Conservation (phyloP, 1,140 invertebrate species). For the Lordiphosa stackelbergi region DNA sequence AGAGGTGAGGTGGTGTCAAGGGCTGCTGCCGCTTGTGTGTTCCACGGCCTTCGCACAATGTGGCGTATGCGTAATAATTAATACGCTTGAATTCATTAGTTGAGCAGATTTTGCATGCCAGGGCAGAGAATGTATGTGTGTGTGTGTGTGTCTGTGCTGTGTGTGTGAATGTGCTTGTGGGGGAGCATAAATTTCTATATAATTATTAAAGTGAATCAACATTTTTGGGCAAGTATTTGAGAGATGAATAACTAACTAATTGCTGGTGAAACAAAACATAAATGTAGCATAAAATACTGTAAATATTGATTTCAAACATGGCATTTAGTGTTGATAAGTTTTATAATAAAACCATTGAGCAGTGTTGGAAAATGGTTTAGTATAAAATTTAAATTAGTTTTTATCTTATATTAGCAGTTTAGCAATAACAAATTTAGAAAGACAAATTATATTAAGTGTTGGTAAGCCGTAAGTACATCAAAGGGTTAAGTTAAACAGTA, state of each 20-base stretch:
- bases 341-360: too few relatives aligned
- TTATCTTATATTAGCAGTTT: too few relatives aligned
- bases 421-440: too few relatives aligned
- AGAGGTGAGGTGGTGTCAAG: constrained; percentile 9
- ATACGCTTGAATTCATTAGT: constrained; percentile 76
- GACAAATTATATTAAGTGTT: too few relatives aligned
- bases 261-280: background rate
- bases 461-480: too few relatives aligned
- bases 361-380: too few relatives aligned
- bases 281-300: background rate
- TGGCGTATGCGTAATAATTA: constrained; percentile 75
- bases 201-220: constrained; percentile 41
- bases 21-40: constrained; percentile 21
- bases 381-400: too few relatives aligned
- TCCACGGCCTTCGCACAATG: constrained; percentile 66
- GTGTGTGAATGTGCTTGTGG: background rate
- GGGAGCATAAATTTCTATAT: constrained; percentile 31
- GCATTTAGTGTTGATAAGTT: too few relatives aligned
- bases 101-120: constrained; percentile 70
- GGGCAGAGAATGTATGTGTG: constrained; percentile 22
- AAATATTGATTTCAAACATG: background rate
- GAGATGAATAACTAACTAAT: background rate
- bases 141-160: constrained; percentile 2
- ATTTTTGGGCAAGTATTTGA: background rate
- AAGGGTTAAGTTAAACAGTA: too few relatives aligned